Conservation (phyloP, 2,113 vertebrate species). For the Rhadina sibilatrix region DNA sequence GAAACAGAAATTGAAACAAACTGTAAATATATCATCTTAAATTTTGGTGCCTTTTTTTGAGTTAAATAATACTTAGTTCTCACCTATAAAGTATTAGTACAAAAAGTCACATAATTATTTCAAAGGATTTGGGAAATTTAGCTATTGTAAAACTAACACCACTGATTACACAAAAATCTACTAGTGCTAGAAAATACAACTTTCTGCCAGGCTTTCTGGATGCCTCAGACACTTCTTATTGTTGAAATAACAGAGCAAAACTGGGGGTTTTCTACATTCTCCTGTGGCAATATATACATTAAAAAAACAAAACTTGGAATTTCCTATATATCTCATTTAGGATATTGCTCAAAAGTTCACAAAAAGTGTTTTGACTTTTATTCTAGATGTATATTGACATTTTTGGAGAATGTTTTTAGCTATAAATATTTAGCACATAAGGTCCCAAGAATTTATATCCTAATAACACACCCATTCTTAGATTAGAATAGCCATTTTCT, state of each 20-base stretch:
- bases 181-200: background rate
- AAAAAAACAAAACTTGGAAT: background rate
- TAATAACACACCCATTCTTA: background rate
- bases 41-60: background rate
- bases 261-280: background rate
- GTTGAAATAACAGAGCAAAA: background rate
- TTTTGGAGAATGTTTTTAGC: background rate
- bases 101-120: background rate
- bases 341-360: background rate
- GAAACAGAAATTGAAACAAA: background rate
- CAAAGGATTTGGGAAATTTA: background rate
- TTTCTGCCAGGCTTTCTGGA: background rate
- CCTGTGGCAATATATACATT: background rate
- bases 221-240: background rate
- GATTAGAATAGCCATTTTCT: background rate
- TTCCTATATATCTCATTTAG: background rate
- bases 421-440: background rate
- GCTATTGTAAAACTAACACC: background rate
- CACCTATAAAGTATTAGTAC: background rate
- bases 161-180: background rate
- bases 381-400: background rate
- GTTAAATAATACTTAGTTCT: background rate
- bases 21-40: background rate
- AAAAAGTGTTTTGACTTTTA: background rate
- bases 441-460: background rate